These are phyloP conservation scores for Julus scanicus DNA, from an alignment of 2,888 invertebrate species.

Conservation along the genomic window DNA sequence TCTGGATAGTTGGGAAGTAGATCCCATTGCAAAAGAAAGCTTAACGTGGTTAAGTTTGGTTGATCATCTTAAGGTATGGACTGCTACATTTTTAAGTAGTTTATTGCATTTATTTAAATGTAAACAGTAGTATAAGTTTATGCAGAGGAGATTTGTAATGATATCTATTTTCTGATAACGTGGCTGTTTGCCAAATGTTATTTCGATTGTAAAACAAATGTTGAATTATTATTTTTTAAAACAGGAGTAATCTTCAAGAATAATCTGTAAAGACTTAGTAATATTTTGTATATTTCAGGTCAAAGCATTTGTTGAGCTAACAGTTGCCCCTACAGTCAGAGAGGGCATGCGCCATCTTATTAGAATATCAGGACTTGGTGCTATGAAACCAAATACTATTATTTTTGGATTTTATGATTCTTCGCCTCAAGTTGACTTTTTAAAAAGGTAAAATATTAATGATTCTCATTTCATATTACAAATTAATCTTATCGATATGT, in stretches of 20 bases:
- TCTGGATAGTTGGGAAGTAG: slow-evolving; percentile 69
- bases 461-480: background rate
- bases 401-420: slow-evolving; percentile 93
- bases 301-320: slow-evolving; percentile 96
- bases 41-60: slow-evolving; percentile 93
- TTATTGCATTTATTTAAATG: slow-evolving; percentile 56
- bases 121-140: background rate
- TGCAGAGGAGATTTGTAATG: background rate
- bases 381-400: slow-evolving; percentile 99
- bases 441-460: slow-evolving; percentile 66
- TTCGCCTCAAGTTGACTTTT: slow-evolving; percentile 78
- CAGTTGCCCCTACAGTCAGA: slow-evolving; percentile 83
- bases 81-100: too few species aligned
- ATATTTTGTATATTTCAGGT: slow-evolving; percentile 67
- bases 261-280: background rate
- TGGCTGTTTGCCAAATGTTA: background rate
- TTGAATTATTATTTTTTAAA: background rate
- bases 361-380: slow-evolving; percentile 92
- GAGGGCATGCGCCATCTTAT: slow-evolving; percentile 93
- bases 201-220: background rate
- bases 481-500: too few species aligned
- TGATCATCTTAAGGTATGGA: slow-evolving; percentile 85
- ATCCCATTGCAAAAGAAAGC: slow-evolving; percentile 81
- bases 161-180: background rate
- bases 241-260: too few species aligned